Conservation (phyloP, 2,888 invertebrate species). For the Xylocampa areola region DNA sequence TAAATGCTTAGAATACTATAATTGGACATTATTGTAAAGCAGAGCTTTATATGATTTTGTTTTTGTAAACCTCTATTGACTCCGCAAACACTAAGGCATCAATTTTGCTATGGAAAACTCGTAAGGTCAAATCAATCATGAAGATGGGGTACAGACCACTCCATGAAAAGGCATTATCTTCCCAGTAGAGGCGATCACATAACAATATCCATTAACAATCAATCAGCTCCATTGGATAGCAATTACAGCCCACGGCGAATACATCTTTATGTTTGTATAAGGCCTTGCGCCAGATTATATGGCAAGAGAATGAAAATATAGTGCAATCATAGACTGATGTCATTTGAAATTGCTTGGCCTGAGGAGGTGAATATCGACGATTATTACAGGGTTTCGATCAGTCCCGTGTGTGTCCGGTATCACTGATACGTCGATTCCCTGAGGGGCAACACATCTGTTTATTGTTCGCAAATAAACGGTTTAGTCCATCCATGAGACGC, state of each 20-base stretch:
- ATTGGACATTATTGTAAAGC: constrained; percentile 65
- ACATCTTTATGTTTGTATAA: constrained; percentile 63
- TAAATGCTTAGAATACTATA: constrained; percentile 70
- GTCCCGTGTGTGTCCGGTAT: constrained; percentile 73
- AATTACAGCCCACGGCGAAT: constrained; percentile 68
- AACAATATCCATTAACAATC: constrained; percentile 78
- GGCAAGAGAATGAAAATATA: constrained; percentile 69
- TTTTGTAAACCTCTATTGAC: constrained; percentile 46
- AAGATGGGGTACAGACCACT: constrained; percentile 49
- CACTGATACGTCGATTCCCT: constrained; percentile 75
- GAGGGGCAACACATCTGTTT: constrained; percentile 76
- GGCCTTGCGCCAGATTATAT: constrained; percentile 65
- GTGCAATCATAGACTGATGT: constrained; percentile 73
- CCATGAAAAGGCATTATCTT: constrained; percentile 57
- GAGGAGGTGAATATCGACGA: constrained; percentile 72
- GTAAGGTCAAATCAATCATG: constrained; percentile 63
- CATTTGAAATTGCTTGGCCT: constrained; percentile 73
- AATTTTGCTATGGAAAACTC: constrained; percentile 57
- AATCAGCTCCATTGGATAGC: constrained; percentile 68
- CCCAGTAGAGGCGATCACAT: constrained; percentile 65
- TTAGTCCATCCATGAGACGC: constrained; percentile 63
- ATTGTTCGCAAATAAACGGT: constrained; percentile 77
- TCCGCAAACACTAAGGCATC: constrained; percentile 40
- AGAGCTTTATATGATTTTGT: constrained; percentile 64
- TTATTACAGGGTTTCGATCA: constrained; percentile 71